phyloP scores from a whole-genome alignment of 2,888 invertebrate genomes.

The Acleris sparsana region DNA sequence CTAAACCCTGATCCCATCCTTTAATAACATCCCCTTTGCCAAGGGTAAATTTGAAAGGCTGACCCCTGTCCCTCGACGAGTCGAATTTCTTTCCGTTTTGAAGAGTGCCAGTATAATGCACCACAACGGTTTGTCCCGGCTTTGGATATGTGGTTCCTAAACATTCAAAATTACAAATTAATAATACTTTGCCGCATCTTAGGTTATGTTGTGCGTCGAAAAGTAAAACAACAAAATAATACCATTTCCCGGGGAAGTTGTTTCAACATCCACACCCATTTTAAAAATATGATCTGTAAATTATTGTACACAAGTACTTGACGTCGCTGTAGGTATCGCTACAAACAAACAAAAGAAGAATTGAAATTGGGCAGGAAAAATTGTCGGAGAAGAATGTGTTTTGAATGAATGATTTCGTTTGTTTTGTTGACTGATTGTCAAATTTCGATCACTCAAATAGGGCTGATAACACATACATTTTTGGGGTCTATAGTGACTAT shows the following conservation, averaged over 20 bases:
- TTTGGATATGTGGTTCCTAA: constrained; percentile 95
- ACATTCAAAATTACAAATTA: constrained; percentile 45
- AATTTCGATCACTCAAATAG: no score
- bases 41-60: constrained; percentile 96
- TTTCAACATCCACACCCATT: constrained; percentile 77
- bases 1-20: constrained; percentile 98
- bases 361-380: not conserved
- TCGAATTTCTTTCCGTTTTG: constrained; percentile 96
- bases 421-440: no score
- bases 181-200: not conserved
- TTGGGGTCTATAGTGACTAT: not conserved
- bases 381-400: not conserved
- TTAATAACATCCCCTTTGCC: constrained; percentile 99
- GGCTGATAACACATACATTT: not conserved
- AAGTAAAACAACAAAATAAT: constrained; percentile 28
- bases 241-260: constrained; percentile 73
- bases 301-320: no score
- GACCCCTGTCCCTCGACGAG: constrained; percentile 96
- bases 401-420: not conserved
- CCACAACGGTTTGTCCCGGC: constrained; percentile 96
- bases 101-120: constrained; percentile 98
- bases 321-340: no score
- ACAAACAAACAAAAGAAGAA: not conserved
- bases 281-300: constrained; percentile 20
- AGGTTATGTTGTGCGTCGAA: constrained; percentile 7